phyloP scores from a whole-genome alignment of 2,888 invertebrate species.

The Apodemia zela region DNA sequence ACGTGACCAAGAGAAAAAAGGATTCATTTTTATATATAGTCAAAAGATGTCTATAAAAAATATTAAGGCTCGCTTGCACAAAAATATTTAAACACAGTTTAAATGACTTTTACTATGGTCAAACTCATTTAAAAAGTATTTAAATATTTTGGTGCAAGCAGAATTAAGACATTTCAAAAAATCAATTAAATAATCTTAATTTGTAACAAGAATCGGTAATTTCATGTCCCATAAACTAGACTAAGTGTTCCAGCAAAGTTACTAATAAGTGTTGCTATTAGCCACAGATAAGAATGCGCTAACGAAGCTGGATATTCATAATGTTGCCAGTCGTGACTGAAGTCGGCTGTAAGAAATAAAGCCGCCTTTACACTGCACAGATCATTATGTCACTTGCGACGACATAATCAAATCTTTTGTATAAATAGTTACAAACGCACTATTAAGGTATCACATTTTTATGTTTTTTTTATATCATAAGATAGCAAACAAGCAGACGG shows the following conservation, averaged over 20 bases:
- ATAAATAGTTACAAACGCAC: too few relatives aligned
- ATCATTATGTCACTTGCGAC: slow-evolving; percentile 28
- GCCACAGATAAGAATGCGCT: slow-evolving; percentile 48
- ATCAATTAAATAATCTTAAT: background rate
- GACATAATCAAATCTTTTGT: slow-evolving; percentile 9
- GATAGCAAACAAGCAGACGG: too few relatives aligned
- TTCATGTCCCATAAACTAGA: background rate
- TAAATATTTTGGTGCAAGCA: too few relatives aligned
- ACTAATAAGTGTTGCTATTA: slow-evolving; percentile 47
- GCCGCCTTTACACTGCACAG: slow-evolving; percentile 21
- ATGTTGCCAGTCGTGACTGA: slow-evolving; percentile 51
- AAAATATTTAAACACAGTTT: too few relatives aligned
- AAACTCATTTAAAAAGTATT: too few relatives aligned
- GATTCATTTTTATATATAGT: too few relatives aligned
- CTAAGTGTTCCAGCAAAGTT: slow-evolving; percentile 24
- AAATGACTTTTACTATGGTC: too few relatives aligned
- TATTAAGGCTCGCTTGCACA: too few relatives aligned
- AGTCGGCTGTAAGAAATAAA: slow-evolving; percentile 28
- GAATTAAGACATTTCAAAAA: background rate
- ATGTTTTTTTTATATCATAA: too few relatives aligned
- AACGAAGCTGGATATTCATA: slow-evolving; percentile 48
- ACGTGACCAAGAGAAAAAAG: too few relatives aligned
- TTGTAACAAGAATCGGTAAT: background rate
- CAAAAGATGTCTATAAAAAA: too few relatives aligned
- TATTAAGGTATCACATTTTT: too few relatives aligned